Evolutionary conservation across 2,113 vertebrate genomes (phyloP).

Genomic region (Anoura caudifer): DNA sequence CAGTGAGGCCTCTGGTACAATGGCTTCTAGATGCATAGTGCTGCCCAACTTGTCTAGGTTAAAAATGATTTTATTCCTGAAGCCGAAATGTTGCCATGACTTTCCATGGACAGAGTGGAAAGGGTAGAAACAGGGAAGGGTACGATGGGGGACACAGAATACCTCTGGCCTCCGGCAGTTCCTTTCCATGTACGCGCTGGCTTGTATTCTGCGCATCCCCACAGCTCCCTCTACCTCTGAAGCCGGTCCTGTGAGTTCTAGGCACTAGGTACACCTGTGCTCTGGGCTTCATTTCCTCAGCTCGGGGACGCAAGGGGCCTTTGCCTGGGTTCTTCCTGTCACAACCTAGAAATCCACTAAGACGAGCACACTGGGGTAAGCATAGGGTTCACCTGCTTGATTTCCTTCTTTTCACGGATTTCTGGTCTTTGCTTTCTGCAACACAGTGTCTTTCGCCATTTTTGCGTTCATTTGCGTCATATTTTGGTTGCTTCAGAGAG

Average conservation of each 20-base stretch:
- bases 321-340: not conserved
- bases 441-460: not conserved
- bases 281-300: not conserved
- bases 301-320: not conserved
- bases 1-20: not conserved
- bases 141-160: fast-evolving
- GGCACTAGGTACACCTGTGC: fast-evolving
- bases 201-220: fast-evolving
- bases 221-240: fast-evolving
- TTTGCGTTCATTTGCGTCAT: not conserved
- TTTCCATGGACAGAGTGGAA: not conserved
- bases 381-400: not conserved
- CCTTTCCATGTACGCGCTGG: not conserved
- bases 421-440: fast-evolving
- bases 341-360: not conserved
- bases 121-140: not conserved
- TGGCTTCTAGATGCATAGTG: not conserved
- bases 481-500: not conserved
- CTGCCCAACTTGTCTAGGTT: not conserved
- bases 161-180: not conserved
- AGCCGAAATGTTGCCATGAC: too few species aligned
- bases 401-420: not conserved
- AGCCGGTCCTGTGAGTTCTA: not conserved
- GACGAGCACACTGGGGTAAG: not conserved
- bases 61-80: not conserved